phyloP scores from a whole-genome alignment of 2,888 invertebrate species.

The Steinernema scapterisci region DNA sequence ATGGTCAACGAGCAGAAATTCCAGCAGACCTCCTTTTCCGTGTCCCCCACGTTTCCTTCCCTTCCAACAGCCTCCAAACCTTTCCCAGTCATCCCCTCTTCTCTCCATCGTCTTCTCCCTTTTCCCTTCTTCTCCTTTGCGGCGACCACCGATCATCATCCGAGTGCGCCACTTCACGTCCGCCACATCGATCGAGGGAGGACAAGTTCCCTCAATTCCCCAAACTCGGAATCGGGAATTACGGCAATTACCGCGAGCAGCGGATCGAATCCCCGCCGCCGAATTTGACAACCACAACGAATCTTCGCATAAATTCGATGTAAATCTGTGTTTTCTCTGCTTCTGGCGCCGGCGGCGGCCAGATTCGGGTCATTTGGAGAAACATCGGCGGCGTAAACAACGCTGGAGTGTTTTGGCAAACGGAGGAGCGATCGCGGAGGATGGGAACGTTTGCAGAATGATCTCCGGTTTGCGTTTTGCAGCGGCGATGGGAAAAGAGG shows the following conservation, averaged over 20 bases:
- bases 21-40: too few relatives aligned
- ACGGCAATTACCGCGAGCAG: slow-evolving; percentile 1
- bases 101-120: neutral
- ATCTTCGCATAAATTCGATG: neutral
- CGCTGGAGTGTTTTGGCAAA: slow-evolving; percentile 4
- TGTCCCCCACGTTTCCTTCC: neutral
- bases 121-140: neutral
- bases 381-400: neutral
- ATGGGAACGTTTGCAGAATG: neutral
- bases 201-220: neutral
- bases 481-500: too few relatives aligned
- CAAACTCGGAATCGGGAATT: neutral
- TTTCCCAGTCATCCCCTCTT: neutral
- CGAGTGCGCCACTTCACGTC: slow-evolving; percentile 1
- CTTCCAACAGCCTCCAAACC: neutral
- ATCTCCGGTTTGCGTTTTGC: neutral
- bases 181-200: neutral
- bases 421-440: neutral
- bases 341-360: neutral
- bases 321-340: too few relatives aligned
- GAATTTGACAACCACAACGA: neutral
- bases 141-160: neutral
- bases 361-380: neutral
- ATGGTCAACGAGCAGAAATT: too few relatives aligned
- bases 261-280: neutral